Conservation (phyloP, 2,797 vertebrate species). For the Trachops cirrhosus region DNA sequence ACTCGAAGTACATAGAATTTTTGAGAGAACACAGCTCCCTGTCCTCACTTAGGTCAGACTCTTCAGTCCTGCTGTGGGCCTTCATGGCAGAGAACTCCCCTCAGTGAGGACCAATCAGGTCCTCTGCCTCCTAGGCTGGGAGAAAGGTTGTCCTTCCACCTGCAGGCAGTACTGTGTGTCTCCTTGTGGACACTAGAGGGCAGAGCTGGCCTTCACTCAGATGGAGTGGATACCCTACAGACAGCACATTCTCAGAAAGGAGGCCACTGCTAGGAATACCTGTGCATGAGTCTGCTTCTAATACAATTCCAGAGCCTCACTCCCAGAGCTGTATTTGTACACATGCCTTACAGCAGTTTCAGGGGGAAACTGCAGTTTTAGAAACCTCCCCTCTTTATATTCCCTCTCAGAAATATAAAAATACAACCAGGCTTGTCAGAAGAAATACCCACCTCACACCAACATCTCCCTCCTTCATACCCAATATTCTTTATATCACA, state of each 20-base stretch:
- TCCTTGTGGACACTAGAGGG: constrained; percentile 54
- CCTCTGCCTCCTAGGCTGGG: neutral
- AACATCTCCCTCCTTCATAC: neutral
- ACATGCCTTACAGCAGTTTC: neutral
- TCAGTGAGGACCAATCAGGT: neutral
- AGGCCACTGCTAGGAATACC: neutral
- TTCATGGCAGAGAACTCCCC: neutral
- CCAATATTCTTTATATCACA: neutral
- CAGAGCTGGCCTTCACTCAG: neutral
- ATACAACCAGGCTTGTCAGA: constrained; percentile 14
- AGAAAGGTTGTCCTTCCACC: neutral
- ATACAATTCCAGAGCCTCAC: neutral
- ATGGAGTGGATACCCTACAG: too few relatives aligned
- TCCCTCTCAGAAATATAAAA: constrained; percentile 45
- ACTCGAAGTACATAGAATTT: neutral
- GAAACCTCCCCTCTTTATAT: neutral
- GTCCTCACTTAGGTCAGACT: neutral
- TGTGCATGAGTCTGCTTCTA: neutral
- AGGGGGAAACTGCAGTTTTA: neutral
- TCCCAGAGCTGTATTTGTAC: neutral
- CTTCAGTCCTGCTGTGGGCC: neutral
- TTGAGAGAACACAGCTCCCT: neutral
- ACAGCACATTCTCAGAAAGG: neutral
- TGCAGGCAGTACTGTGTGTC: neutral
- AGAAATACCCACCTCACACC: neutral